A percentile compares a stretch with the other conserved stretches of the same genome.
Conservation (phyloP, 2,888 invertebrate species). For the Alsophila aescularia region DNA sequence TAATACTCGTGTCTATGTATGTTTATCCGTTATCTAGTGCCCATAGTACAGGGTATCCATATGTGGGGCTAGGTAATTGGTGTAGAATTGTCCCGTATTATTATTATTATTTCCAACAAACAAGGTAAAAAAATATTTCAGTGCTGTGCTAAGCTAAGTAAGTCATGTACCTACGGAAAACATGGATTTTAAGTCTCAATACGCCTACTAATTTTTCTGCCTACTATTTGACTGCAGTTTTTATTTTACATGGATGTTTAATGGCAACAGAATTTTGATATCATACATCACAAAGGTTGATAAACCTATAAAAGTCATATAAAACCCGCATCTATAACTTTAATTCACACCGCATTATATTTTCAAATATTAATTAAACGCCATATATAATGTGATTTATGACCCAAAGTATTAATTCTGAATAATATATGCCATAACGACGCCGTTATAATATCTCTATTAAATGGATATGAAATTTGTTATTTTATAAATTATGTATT, state of each 20-base stretch:
- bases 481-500: background rate
- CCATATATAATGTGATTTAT: slow-evolving; percentile 30
- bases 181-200: too few relatives aligned
- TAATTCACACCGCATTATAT: slow-evolving; percentile 22
- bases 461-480: slow-evolving; percentile 3
- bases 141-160: too few relatives aligned
- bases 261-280: background rate
- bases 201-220: too few relatives aligned
- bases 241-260: background rate
- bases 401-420: slow-evolving; percentile 25
- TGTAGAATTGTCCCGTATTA: too few relatives aligned
- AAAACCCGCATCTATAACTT: slow-evolving; percentile 2
- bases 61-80: too few relatives aligned
- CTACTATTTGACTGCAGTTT: background rate
- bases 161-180: too few relatives aligned
- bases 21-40: too few relatives aligned
- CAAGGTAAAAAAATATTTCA: too few relatives aligned
- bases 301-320: slow-evolving; percentile 5
- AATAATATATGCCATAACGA: slow-evolving; percentile 27
- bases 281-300: background rate
- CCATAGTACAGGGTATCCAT: too few relatives aligned
- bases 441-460: slow-evolving; percentile 12
- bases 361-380: slow-evolving; percentile 26
- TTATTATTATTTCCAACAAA: too few relatives aligned
- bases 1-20: too few relatives aligned